Evolutionary conservation across 1,140 invertebrate species (phyloP).

Genomic region (Bombus impatiens): DNA sequence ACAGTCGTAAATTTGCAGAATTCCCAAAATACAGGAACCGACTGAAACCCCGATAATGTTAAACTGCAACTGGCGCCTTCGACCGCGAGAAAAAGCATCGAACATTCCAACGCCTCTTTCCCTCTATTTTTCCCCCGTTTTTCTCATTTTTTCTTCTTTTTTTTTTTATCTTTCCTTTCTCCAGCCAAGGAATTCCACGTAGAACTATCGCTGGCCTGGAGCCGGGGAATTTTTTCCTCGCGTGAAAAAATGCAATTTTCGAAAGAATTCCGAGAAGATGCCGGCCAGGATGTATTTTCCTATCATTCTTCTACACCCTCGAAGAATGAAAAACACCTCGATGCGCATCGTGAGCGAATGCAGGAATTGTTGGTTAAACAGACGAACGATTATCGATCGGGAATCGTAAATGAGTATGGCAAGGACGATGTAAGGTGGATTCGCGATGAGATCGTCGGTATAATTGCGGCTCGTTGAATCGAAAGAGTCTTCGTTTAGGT

Average conservation of each 20-base stretch:
- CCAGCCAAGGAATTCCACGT: background rate
- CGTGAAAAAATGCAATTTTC: background rate
- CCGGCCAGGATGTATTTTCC: background rate
- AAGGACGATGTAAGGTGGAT: too few species aligned
- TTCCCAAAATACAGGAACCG: conserved; percentile 14
- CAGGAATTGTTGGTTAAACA: background rate
- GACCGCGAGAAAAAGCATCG: background rate
- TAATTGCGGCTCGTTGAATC: too few species aligned
- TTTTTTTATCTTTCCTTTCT: background rate
- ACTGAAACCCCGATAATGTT: background rate
- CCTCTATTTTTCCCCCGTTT: background rate
- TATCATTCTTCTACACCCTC: background rate
- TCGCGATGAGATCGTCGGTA: too few species aligned
- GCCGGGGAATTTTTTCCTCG: background rate
- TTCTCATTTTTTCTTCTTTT: background rate
- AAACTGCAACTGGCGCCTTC: background rate
- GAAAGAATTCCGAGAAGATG: background rate
- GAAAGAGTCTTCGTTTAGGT: too few species aligned
- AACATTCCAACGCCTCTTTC: background rate
- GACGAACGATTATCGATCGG: too few species aligned
- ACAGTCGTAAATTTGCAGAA: background rate
- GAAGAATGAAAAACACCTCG: background rate
- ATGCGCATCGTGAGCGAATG: background rate
- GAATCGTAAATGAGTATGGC: too few species aligned
- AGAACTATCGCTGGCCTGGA: background rate